Conservation (phyloP, 2,797 vertebrate species). For the Helicolenus hilgendorfi region DNA sequence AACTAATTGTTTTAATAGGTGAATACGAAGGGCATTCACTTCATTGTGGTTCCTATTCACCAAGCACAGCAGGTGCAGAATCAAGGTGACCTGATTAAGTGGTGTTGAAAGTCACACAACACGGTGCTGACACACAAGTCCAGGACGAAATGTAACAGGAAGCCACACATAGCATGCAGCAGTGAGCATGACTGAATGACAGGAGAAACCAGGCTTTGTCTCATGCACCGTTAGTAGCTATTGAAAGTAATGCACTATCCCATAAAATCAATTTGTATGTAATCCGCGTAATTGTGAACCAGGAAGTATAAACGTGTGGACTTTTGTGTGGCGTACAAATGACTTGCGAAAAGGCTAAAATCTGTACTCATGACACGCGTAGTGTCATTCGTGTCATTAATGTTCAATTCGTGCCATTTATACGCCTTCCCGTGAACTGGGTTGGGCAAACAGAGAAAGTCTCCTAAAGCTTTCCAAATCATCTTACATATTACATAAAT, state of each 20-base stretch:
- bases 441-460: not conserved
- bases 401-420: not conserved
- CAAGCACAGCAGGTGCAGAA: conserved; percentile 17
- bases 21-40: not conserved
- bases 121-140: not conserved
- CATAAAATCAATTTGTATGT: too few relatives aligned
- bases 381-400: too few relatives aligned
- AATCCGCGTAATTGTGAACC: too few relatives aligned
- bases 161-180: not conserved
- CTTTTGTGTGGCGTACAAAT: too few relatives aligned
- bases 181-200: not conserved
- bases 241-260: too few relatives aligned
- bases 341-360: too few relatives aligned
- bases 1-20: not conserved
- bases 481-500: not conserved
- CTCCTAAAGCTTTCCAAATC: not conserved
- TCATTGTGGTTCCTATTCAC: not conserved
- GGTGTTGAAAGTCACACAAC: conserved; percentile 47
- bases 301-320: too few relatives aligned
- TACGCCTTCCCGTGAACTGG: too few relatives aligned
- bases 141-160: conserved; percentile 1
- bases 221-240: too few relatives aligned
- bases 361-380: too few relatives aligned
- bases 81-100: not conserved
- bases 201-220: too few relatives aligned